These are phyloP conservation scores for Teleopsis dalmanni DNA, from an alignment of 1,140 invertebrate species.

Conservation along the genomic window DNA sequence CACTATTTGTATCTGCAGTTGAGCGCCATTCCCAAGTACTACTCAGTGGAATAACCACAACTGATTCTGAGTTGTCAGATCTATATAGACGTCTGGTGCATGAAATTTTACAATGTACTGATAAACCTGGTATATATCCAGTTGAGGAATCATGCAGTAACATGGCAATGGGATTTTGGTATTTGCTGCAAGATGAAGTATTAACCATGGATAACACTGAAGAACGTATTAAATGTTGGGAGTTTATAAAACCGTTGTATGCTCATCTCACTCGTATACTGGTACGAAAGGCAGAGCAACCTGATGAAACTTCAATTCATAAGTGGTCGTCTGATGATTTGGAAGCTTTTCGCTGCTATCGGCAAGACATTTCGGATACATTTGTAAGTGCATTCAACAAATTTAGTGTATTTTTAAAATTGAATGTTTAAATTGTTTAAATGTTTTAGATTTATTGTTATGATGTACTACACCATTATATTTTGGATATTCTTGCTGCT, in stretches of 20 bases:
- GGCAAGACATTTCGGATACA: constrained; percentile 85
- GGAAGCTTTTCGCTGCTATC: constrained; percentile 80
- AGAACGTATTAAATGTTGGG: constrained; percentile 31
- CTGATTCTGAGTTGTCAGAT: constrained; percentile 39
- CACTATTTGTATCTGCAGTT: constrained; percentile 55
- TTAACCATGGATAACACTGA: constrained; percentile 32
- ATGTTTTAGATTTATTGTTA: constrained; percentile 69
- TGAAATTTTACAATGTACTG: constrained; percentile 62
- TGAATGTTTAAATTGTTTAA: background rate
- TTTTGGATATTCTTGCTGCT: constrained; percentile 57
- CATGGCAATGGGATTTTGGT: constrained; percentile 85
- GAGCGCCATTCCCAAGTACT: constrained; percentile 60
- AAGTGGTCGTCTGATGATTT: constrained; percentile 60
- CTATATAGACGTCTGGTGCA: constrained; percentile 46
- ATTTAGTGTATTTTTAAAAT: background rate
- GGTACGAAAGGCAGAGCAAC: constrained; percentile 38
- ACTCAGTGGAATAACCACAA: constrained; percentile 47
- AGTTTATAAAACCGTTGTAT: constrained; percentile 39
- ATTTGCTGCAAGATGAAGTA: constrained; percentile 62
- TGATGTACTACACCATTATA: constrained; percentile 62
- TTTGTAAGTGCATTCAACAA: constrained; percentile 50
- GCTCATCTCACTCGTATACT: constrained; percentile 38
- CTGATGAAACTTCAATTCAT: constrained; percentile 35
- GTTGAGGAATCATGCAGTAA: constrained; percentile 76
- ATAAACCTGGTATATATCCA: constrained; percentile 73